These are phyloP conservation scores for Pandion haliaetus DNA, from an alignment of 2,113 vertebrate species.

Conservation along the genomic window DNA sequence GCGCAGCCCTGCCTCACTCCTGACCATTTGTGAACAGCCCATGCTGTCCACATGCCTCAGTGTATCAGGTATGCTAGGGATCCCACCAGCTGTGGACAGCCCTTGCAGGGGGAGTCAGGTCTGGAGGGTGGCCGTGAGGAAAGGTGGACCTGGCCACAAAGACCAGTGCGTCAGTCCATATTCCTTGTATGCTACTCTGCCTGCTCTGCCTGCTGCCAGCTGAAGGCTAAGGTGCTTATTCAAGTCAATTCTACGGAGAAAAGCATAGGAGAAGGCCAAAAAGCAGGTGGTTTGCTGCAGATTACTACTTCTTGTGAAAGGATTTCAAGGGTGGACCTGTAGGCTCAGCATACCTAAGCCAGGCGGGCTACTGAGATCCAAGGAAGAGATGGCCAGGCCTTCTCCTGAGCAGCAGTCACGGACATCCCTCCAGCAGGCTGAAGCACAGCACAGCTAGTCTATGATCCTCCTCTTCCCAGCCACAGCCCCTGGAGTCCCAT, in stretches of 20 bases:
- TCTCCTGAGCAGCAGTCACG: background rate
- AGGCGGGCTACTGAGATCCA: background rate
- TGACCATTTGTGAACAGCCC: background rate
- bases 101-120: background rate
- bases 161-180: background rate
- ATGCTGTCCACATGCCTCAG: rapidly evolving
- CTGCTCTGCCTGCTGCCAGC: background rate
- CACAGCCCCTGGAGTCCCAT: background rate
- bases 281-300: background rate
- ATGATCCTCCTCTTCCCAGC: too few species aligned
- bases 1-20: background rate
- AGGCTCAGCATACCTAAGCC: background rate
- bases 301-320: background rate
- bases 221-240: background rate
- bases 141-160: background rate
- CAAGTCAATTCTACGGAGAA: background rate
- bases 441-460: background rate
- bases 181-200: background rate
- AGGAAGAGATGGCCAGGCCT: background rate
- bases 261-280: background rate
- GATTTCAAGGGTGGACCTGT: background rate
- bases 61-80: rapidly evolving
- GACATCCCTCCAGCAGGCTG: background rate
- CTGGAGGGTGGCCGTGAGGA: background rate
- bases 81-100: background rate